phyloP scores from a whole-genome alignment of 2,113 vertebrate species.

The Channa maculata region DNA sequence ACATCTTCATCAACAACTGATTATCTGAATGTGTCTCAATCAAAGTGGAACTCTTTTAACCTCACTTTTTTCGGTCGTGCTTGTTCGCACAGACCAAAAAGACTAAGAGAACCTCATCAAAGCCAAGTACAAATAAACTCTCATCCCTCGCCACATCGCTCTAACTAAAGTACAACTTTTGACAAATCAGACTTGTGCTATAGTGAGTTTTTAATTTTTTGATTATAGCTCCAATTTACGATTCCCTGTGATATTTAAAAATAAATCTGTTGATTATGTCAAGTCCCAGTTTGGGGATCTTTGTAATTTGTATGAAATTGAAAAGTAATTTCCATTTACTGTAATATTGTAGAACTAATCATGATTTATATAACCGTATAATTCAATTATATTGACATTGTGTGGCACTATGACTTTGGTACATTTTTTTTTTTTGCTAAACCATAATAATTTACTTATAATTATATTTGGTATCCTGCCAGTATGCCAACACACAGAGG shows the following conservation, averaged over 20 bases:
- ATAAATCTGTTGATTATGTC: neutral
- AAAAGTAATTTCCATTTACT: neutral
- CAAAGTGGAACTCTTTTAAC: constrained; percentile 32
- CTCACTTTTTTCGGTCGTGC: neutral
- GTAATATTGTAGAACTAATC: neutral
- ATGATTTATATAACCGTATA: neutral
- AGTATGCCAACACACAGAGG: no score
- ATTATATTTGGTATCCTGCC: no score
- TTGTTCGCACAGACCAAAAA: no score
- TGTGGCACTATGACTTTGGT: no score
- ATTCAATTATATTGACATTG: no score
- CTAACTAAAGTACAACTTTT: no score
- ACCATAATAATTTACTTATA: no score
- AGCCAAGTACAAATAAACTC: neutral
- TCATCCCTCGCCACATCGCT: no score
- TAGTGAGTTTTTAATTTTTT: neutral
- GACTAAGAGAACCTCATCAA: neutral
- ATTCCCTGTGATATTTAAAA: neutral
- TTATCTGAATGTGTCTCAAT: constrained; percentile 10
- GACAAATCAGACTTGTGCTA: neutral
- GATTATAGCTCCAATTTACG: neutral
- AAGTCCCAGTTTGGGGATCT: neutral
- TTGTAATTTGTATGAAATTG: neutral
- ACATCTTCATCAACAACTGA: constrained; percentile 41
- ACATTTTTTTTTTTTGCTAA: no score